Percentiles rank a stretch among this genome's conserved stretches.
phyloP scores from a whole-genome alignment of 2,797 vertebrate species.

The Phoxinus dragarum region DNA sequence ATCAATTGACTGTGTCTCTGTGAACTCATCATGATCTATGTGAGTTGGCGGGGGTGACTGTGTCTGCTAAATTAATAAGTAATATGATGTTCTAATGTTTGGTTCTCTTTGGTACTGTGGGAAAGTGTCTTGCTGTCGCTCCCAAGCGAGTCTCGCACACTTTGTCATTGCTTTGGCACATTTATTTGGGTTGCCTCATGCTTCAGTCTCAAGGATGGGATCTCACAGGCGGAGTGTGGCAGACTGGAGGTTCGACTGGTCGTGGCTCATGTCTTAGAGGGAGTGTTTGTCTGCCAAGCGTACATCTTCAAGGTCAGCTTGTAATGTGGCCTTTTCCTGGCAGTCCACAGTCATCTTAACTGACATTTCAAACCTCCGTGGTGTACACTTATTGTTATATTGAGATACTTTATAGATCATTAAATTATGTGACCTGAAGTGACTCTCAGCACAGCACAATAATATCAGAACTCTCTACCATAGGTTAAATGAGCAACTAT shows the following conservation, averaged over 20 bases:
- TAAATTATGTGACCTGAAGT: background rate
- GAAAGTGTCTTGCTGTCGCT: conserved; percentile 64
- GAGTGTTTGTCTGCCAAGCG: background rate
- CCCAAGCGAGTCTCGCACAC: conserved; percentile 45
- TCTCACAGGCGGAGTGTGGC: background rate
- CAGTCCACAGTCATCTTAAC: conserved; percentile 1
- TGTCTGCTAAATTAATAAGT: conserved; percentile 67
- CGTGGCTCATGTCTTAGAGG: conserved; percentile 15
- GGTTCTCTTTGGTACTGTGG: conserved; percentile 68
- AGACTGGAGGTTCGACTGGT: background rate
- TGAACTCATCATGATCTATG: conserved; percentile 57
- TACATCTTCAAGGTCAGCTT: conserved; percentile 27
- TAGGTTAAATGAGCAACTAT: background rate
- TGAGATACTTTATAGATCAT: background rate
- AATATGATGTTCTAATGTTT: conserved; percentile 46
- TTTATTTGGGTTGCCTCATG: conserved; percentile 53
- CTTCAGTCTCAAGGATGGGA: background rate
- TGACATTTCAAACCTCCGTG: background rate
- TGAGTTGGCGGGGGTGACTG: conserved; percentile 63
- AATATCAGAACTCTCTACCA: background rate
- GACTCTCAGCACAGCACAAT: background rate
- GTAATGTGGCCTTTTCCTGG: conserved; percentile 19
- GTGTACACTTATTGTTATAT: background rate
- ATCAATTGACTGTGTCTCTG: background rate
- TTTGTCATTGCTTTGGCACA: conserved; percentile 64